Base-by-base conservation (phyloP, 1,140 invertebrate genomes). In the Globodera ellingtonae region DNA sequence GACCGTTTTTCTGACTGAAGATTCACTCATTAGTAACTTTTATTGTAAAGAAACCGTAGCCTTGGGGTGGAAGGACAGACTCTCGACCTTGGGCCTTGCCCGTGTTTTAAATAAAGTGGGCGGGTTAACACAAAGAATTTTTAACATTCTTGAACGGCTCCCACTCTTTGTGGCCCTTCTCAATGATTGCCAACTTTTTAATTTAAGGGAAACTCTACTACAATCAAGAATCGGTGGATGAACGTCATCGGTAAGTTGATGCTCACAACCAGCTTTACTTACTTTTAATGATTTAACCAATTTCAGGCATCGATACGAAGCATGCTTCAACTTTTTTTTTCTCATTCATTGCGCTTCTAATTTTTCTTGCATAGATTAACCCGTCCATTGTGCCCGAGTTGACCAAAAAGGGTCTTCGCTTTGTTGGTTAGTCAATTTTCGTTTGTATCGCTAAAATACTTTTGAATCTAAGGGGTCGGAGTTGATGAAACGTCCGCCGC, bases 241-340 rank as follows among this genome's bases (percentile, higher is more conserved):
- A 99, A 90, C 92, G 98, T n/a, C 98, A 99, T 91, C 91, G 97
- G 71, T 97, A 99, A 91, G 92, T 35, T 35, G 35, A 35, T 35
- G 35, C 35, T 35, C 3, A 35, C 35, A 35, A 35, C 1, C 35
- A 35, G 35, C 35, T 35, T 35, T 1, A 35, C 35, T 35, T 1
- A 35, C 35, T 35, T 35, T 2, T 35, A 35, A 35, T 35, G 35
- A 62, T 62, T 62, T 62, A 15, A 18, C 18, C 18, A 62, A 4
- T 15, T 62, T 62, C 15, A 62, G 56, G 56, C 56, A 62, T 15
- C 56, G 56, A 62, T 62, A 62, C 56, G 56, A 62, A 62, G 56
- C 56, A 62, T 18, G 56, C 21, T 9, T 6, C 35, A 35, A 35
- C 35, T 35, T 0, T 35, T 35, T 35, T 35, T 62, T 62, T 13